Conservation (phyloP, 2,797 vertebrate genomes). For the Muscicapa striata region DNA sequence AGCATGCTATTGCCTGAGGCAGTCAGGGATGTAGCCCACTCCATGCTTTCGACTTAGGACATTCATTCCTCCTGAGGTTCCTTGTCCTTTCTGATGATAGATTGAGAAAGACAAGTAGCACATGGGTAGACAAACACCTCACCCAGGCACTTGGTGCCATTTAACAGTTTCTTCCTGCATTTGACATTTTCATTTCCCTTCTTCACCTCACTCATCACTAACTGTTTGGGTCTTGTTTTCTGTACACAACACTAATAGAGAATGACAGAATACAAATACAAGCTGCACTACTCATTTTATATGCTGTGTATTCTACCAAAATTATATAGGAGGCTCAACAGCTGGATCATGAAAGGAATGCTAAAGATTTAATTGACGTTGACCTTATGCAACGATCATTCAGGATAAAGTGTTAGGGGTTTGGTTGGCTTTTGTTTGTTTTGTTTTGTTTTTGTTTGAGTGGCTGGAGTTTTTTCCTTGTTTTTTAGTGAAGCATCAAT, state of each 20-base stretch:
- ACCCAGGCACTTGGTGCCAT: conserved; percentile 86
- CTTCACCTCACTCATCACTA: conserved; percentile 83
- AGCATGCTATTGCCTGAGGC: conserved; percentile 75
- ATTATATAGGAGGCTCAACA: conserved; percentile 22
- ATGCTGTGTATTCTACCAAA: conserved; percentile 35
- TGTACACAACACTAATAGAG: conserved; percentile 69
- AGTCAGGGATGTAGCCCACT: conserved; percentile 48
- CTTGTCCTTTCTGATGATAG: conserved; percentile 83
- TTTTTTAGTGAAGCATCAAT: neutral
- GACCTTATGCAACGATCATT: conserved; percentile 11
- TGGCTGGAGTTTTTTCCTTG: neutral
- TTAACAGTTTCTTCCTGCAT: conserved; percentile 81
- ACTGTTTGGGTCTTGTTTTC: conserved; percentile 73
- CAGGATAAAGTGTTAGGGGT: neutral
- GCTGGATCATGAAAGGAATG: conserved; percentile 28
- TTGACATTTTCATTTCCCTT: conserved; percentile 82
- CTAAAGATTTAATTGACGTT: conserved; percentile 57
- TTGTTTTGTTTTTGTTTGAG: neutral
- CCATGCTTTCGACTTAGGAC: conserved; percentile 65
- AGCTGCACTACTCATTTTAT: conserved; percentile 62
- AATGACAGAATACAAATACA: conserved; percentile 73
- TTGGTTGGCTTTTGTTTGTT: neutral
- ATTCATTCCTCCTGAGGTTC: conserved; percentile 80
- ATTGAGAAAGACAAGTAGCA: conserved; percentile 87
- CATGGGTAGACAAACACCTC: conserved; percentile 86